Evolutionary conservation across 1,140 invertebrate species (phyloP), one percentile per base, ranked within the genome.

Genomic region (Drosophila pachea): DNA sequence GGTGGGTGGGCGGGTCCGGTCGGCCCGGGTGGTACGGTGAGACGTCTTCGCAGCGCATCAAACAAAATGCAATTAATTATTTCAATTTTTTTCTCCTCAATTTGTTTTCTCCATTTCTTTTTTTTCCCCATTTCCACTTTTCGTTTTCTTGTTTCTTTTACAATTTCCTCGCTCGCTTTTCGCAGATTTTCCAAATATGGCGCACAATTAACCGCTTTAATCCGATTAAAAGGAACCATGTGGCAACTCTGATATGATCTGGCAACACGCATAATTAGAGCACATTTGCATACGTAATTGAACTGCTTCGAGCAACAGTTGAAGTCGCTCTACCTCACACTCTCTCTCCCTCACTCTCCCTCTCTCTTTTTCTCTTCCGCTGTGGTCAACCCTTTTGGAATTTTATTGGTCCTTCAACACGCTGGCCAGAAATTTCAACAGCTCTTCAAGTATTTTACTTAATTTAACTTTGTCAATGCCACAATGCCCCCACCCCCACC

Each of bases 41-140:
- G 4, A 67, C 32, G 29, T 33, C 33, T 48, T 55, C 59, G 48
- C 32, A 7, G 6, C 12, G 40, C 40, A 43, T 14, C 40, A n/a
- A 14, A n/a, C 40, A 11, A 71, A 73, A 69, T 79, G 76, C 81
- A 84, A 84, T 86, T 86, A 86, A 84, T 84, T 82, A 84, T 74
- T 70, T 75, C 67, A n/a, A 32, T 73, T 76, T 73, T 61, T n/a
- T n/a, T n/a, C n/a, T n/a, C 79, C 45, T 61, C 3, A 1, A 22
- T 55, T 43, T n/a, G n/a, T 49, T 22, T 60, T 62, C 40, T 42
- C 0, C 4, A 14, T 11, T 42, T 42, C 11, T 64, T 74, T 62
- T 36, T 36, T n/a, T n/a, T n/a, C n/a, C n/a, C 35, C 76, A 45
- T 63, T 53, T 38, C 47, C 31, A 55, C n/a, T 63, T 68, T 75